phyloP scores from a whole-genome alignment of 2,888 invertebrate genomes.

The Itoplectis maculator region DNA sequence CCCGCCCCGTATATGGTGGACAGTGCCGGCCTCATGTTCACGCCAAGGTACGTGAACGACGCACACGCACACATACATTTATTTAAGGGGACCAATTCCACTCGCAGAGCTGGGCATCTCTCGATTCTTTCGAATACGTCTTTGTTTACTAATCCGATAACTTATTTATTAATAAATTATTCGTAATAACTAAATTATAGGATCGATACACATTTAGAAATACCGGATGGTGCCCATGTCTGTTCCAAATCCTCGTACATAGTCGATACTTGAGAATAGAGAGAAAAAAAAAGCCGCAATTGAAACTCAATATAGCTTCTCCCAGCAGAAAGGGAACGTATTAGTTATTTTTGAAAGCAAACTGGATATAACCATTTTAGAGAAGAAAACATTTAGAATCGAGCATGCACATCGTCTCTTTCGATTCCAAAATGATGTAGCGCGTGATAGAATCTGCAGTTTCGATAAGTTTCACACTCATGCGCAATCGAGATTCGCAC shows the following conservation, averaged over 20 bases:
- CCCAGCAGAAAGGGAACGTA: background rate
- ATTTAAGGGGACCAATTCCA: conserved; percentile 9
- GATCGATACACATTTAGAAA: background rate
- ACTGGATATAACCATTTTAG: background rate
- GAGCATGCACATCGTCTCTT: background rate
- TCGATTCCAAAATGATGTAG: background rate
- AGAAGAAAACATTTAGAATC: background rate
- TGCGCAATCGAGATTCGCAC: background rate
- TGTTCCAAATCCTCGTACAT: background rate
- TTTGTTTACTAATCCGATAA: too few species aligned
- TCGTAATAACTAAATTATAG: background rate
- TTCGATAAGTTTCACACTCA: background rate
- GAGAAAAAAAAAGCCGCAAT: background rate
- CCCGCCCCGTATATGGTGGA: conserved; percentile 85
- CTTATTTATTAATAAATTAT: too few species aligned
- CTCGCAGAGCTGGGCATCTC: background rate
- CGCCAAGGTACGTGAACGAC: conserved; percentile 86
- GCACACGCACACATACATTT: conserved; percentile 65
- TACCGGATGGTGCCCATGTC: too few species aligned
- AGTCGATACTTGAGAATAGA: background rate
- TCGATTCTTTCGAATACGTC: too few species aligned
- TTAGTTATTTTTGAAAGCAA: background rate
- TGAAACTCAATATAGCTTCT: background rate
- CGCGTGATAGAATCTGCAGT: background rate
- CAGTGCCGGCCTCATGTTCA: conserved; percentile 85